phyloP scores from a whole-genome alignment of 2,113 vertebrate genomes.

The Miniopterus natalensis region DNA sequence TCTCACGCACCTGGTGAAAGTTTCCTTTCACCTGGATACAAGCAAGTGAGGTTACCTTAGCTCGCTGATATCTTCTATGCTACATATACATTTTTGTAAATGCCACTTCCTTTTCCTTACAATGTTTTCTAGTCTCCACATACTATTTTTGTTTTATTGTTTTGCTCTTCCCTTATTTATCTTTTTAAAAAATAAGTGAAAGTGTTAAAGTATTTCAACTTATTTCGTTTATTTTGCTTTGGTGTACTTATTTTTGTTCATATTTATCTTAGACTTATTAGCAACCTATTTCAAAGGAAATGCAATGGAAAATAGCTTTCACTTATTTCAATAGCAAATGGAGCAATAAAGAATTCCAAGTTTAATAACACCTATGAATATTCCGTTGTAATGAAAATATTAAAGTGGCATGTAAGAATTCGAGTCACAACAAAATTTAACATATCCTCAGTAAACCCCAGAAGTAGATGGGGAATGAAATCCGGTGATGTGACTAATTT shows the following conservation, averaged over 20 bases:
- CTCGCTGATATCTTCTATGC: not conserved
- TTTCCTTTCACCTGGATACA: not conserved
- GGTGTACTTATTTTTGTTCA: not conserved
- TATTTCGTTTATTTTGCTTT: conserved; percentile 40
- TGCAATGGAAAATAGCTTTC: not conserved
- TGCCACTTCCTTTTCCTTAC: not conserved
- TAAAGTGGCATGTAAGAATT: conserved; percentile 51
- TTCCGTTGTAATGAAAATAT: conserved; percentile 25
- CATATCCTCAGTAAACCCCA: conserved; percentile 65
- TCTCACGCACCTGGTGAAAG: not conserved
- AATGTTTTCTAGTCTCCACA: not conserved
- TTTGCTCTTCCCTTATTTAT: not conserved
- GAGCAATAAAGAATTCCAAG: not conserved
- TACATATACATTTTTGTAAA: not conserved
- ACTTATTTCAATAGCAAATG: conserved; percentile 29
- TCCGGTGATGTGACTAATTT: conserved; percentile 78
- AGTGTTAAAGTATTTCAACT: not conserved
- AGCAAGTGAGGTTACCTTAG: not conserved
- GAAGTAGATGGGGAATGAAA: conserved; percentile 66
- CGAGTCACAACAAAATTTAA: conserved; percentile 73
- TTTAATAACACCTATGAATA: not conserved
- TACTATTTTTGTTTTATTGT: not conserved
- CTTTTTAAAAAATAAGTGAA: not conserved
- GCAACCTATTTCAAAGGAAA: conserved; percentile 19
- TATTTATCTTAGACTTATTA: conserved; percentile 8